Conservation (phyloP, 2,113 vertebrate genomes). For the Pseudolaguvia tuberculata region DNA sequence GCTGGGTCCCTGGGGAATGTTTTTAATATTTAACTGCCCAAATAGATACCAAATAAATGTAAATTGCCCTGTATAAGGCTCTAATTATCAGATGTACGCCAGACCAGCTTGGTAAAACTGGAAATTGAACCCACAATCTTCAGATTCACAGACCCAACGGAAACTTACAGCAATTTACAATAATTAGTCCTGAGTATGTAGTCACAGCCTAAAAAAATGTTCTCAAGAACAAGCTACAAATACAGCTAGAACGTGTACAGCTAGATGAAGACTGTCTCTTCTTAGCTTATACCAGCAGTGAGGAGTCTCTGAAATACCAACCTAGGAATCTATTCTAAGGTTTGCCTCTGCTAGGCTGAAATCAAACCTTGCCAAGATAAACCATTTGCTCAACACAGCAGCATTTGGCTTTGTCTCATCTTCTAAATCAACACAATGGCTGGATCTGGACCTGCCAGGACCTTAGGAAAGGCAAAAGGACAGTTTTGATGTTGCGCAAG, state of each 20-base stretch:
- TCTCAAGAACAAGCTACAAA: neutral
- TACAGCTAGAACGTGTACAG: slow-evolving; percentile 1
- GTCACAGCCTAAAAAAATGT: neutral
- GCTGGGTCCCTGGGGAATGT: too few relatives aligned
- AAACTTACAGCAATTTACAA: too few relatives aligned
- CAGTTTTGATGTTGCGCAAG: slow-evolving; percentile 21
- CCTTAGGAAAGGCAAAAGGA: neutral
- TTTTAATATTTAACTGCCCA: too few relatives aligned
- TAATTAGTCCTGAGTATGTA: too few relatives aligned
- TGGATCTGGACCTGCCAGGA: slow-evolving; percentile 2
- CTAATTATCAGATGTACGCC: too few relatives aligned
- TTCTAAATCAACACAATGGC: slow-evolving; percentile 20
- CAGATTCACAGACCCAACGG: too few relatives aligned
- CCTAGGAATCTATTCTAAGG: slow-evolving; percentile 34
- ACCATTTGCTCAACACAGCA: slow-evolving; percentile 21
- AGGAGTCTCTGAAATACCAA: slow-evolving; percentile 20
- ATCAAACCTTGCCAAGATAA: slow-evolving; percentile 45
- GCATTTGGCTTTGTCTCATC: slow-evolving; percentile 21
- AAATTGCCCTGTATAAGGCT: too few relatives aligned
- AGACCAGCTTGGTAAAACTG: too few relatives aligned
- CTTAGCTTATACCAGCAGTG: neutral
- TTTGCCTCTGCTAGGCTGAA: slow-evolving; percentile 30
- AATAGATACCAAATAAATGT: too few relatives aligned
- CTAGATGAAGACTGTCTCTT: slow-evolving; percentile 7
- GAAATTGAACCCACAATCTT: too few relatives aligned